phyloP scores from a whole-genome alignment of 2,797 vertebrate species.

The Sternotherus odoratus region DNA sequence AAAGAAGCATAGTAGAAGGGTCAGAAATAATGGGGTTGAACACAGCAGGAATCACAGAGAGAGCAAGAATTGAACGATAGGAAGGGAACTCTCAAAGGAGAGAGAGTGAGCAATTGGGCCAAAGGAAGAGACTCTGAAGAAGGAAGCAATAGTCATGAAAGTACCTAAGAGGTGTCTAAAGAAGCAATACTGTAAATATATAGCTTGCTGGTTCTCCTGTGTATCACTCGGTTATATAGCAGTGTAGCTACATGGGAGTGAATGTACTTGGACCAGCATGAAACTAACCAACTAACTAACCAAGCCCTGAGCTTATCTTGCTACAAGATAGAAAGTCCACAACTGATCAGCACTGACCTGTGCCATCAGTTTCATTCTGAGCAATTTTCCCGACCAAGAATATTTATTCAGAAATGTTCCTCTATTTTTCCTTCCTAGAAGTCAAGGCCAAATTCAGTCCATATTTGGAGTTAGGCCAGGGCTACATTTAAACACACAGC shows the following conservation, averaged over 20 bases:
- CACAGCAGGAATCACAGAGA: not conserved
- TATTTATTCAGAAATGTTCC: not conserved
- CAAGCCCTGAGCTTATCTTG: fast-evolving
- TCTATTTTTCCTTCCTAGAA: not conserved
- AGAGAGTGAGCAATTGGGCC: not conserved
- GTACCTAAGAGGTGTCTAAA: not conserved
- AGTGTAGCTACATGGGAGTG: not conserved
- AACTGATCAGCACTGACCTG: not conserved
- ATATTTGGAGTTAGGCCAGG: fast-evolving
- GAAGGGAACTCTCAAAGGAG: not conserved
- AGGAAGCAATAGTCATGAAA: not conserved
- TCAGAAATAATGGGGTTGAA: conserved; percentile 59
- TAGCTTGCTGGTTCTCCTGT: not conserved
- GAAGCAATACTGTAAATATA: fast-evolving
- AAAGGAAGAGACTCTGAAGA: not conserved
- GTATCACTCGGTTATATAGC: fast-evolving
- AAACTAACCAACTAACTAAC: no score
- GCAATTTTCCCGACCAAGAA: not conserved
- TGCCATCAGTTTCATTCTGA: not conserved
- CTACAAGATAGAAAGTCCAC: fast-evolving
- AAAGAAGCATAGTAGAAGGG: not conserved
- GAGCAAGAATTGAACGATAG: not conserved
- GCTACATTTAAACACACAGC: not conserved
- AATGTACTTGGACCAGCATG: not conserved
- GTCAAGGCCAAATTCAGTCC: not conserved